Percentiles rank a stretch among this genome's conserved stretches.
Evolutionary conservation across 2,113 vertebrate species (phyloP).

Genomic region (Rissa tridactyla): DNA sequence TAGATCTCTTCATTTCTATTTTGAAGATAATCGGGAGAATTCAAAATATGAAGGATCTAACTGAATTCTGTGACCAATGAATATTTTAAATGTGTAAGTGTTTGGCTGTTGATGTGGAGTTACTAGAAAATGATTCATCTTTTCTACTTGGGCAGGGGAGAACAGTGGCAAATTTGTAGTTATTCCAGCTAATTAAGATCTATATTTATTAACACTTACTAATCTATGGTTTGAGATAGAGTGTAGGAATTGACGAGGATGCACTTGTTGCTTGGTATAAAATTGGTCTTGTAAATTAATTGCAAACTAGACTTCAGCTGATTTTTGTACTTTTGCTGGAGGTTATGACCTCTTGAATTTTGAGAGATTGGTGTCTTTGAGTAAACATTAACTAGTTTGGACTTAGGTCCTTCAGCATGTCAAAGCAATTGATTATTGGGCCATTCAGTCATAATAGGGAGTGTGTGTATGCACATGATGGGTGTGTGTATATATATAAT

Average conservation of each 20-base stretch:
- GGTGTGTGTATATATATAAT: background rate
- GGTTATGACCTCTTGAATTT: background rate
- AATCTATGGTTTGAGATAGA: background rate
- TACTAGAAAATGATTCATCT: background rate
- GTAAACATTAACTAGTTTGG: background rate
- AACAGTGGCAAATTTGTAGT: background rate
- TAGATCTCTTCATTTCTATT: background rate
- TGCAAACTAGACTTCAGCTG: background rate
- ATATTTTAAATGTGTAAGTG: background rate
- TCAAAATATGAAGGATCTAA: background rate
- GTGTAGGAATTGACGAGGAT: background rate
- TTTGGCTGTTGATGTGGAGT: background rate
- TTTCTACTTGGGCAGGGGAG: background rate
- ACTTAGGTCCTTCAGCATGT: background rate
- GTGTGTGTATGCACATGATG: no score
- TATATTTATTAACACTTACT: background rate
- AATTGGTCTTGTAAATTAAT: background rate
- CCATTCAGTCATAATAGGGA: background rate
- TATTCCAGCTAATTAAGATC: background rate
- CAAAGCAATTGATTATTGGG: background rate
- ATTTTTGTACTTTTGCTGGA: background rate
- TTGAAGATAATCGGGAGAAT: background rate
- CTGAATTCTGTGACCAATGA: background rate
- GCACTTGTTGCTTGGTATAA: background rate
- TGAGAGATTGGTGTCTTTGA: background rate